These are phyloP conservation scores for Parasteatoda lunata DNA, from an alignment of 2,888 invertebrate species.

Conservation along the genomic window DNA sequence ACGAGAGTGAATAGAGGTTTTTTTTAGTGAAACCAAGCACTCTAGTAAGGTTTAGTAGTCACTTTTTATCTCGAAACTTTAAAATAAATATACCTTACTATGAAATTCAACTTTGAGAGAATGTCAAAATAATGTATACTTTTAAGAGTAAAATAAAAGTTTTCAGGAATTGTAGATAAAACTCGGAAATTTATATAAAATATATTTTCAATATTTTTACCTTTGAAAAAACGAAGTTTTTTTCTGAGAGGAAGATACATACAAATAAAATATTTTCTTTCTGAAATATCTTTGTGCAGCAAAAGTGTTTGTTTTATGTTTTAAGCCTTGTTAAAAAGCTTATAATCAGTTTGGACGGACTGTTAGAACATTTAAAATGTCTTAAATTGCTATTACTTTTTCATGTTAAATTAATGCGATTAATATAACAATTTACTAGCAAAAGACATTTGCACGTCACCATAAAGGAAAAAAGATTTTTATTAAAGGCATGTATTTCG, in stretches of 20 bases:
- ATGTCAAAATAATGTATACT: neutral
- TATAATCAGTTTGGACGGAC: no score
- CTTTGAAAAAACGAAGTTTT: neutral
- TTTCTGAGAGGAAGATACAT: neutral
- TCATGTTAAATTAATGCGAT: no score
- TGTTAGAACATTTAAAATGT: no score
- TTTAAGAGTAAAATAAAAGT: neutral
- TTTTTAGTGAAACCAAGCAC: neutral
- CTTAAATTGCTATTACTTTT: no score
- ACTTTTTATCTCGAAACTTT: neutral
- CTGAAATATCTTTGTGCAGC: no score
- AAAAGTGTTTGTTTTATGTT: no score
- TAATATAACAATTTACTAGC: no score
- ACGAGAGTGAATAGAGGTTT: neutral
- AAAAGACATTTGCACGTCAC: no score
- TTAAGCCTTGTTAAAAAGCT: no score
- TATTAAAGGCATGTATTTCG: no score
- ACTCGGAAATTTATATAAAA: neutral
- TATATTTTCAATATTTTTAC: neutral
- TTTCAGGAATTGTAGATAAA: neutral
- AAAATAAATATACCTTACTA: neutral
- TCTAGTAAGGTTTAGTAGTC: neutral
- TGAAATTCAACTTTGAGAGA: constrained; percentile 1
- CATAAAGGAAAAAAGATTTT: no score
- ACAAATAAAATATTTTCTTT: no score